Conservation (phyloP, 2,797 vertebrate species). For the Bovichtus diacanthus region DNA sequence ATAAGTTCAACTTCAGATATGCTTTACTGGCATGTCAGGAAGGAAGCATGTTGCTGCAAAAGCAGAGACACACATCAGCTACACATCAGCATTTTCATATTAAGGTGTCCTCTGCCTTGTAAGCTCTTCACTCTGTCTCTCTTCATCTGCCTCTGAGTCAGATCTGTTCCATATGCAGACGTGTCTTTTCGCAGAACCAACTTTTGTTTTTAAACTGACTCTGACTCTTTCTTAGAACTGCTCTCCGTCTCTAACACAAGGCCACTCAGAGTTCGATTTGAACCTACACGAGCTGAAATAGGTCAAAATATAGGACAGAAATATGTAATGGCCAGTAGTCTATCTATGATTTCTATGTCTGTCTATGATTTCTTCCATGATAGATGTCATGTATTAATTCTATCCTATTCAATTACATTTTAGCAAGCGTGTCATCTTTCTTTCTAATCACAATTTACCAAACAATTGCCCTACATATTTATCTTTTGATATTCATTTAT, state of each 20-base stretch:
- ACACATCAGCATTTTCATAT: conserved; percentile 25
- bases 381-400: background rate
- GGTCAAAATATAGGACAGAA: background rate
- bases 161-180: conserved; percentile 42
- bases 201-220: background rate
- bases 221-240: conserved; percentile 17
- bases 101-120: background rate
- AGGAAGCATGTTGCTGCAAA: background rate
- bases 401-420: background rate
- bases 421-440: background rate
- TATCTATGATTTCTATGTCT: background rate
- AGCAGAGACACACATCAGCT: conserved; percentile 22
- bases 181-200: conserved; percentile 11
- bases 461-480: background rate
- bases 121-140: background rate
- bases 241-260: background rate
- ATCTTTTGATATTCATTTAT: background rate
- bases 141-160: conserved; percentile 23
- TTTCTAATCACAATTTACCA: background rate
- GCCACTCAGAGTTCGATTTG: background rate
- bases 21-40: background rate
- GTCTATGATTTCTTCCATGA: background rate
- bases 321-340: background rate
- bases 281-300: background rate
- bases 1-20: background rate